A percentile compares a stretch with the other conserved stretches of the same genome.
These are phyloP conservation scores for Ochotona princeps DNA, from an alignment of 2,113 vertebrate species.

Conservation along the genomic window DNA sequence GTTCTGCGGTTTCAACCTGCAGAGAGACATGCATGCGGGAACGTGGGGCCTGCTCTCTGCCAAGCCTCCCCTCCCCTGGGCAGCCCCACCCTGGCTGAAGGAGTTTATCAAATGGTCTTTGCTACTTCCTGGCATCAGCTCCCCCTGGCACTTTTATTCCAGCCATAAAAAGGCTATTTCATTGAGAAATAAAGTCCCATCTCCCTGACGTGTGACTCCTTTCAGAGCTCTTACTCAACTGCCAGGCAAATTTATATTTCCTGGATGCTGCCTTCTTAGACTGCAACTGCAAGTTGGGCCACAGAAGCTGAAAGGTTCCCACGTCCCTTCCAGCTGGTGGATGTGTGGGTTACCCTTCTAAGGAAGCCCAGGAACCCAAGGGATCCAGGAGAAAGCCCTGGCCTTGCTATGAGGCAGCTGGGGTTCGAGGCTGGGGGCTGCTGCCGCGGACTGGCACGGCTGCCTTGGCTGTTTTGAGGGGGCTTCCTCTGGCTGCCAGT, in stretches of 20 bases:
- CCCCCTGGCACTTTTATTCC: constrained; percentile 83
- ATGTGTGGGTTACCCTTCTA: neutral
- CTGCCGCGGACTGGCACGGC: too few relatives aligned
- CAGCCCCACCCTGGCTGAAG: constrained; percentile 66
- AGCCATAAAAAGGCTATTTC: constrained; percentile 83
- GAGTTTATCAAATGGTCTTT: constrained; percentile 76
- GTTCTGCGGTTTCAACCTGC: neutral
- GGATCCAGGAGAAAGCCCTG: neutral
- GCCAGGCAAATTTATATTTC: constrained; percentile 82
- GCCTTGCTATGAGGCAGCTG: neutral
- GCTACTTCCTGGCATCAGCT: constrained; percentile 83
- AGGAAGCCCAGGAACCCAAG: neutral
- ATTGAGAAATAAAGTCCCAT: constrained; percentile 85
- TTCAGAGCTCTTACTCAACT: constrained; percentile 78
- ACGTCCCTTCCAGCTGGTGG: neutral
- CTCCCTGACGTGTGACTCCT: constrained; percentile 81
- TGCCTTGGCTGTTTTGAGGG: neutral
- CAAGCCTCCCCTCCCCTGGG: neutral
- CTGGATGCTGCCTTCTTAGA: constrained; percentile 74
- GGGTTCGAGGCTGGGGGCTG: neutral
- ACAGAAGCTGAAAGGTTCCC: neutral
- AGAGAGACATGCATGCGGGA: neutral
- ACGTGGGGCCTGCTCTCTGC: neutral
- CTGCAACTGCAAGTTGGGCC: constrained; percentile 71
- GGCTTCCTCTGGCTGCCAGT: neutral